These are phyloP conservation scores for Melanaphis sacchari DNA, from an alignment of 1,140 invertebrate genomes.

Conservation along the genomic window DNA sequence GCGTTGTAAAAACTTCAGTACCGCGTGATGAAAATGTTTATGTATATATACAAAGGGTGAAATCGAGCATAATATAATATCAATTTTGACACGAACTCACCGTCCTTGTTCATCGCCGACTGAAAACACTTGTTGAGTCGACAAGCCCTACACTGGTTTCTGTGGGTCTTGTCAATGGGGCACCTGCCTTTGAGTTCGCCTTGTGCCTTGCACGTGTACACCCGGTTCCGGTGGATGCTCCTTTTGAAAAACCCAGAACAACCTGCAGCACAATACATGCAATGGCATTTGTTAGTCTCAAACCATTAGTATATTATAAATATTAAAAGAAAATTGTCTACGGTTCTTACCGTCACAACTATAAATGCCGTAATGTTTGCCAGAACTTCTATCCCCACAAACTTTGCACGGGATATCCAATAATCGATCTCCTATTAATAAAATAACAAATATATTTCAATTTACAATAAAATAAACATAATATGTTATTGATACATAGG, in stretches of 20 bases:
- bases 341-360: conserved; percentile 88
- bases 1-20: neutral
- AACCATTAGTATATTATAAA: no score
- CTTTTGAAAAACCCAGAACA: conserved; percentile 98
- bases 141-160: conserved; percentile 97
- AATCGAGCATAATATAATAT: neutral
- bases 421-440: conserved; percentile 82
- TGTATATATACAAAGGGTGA: neutral
- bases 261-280: conserved; percentile 67
- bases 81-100: conserved; percentile 71
- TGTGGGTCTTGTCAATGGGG: conserved; percentile 95
- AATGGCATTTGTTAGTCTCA: neutral
- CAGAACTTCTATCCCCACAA: conserved; percentile 94
- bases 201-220: conserved; percentile 95
- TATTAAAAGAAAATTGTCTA: neutral
- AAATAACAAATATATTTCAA: conserved; percentile 58
- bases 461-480: neutral
- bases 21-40: neutral
- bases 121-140: conserved; percentile 95
- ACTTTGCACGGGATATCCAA: conserved; percentile 96
- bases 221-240: conserved; percentile 92
- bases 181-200: conserved; percentile 91
- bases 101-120: conserved; percentile 98
- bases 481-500: neutral
- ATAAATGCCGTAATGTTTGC: conserved; percentile 97